phyloP scores from a whole-genome alignment of 1,140 invertebrate genomes.

The Centruroides sculpturatus region DNA sequence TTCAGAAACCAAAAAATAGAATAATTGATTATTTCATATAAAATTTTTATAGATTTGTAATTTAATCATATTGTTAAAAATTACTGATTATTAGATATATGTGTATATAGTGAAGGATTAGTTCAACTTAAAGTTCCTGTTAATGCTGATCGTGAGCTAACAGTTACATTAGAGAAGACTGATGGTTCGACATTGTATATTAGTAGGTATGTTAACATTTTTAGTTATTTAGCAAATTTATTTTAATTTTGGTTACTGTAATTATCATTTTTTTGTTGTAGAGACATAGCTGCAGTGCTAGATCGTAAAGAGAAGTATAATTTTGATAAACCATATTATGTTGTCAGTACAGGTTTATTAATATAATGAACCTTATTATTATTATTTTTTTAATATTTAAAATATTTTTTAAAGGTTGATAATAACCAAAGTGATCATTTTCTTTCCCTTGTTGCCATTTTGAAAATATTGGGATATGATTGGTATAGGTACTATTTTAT shows the following conservation, averaged over 20 bases:
- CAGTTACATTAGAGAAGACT: slow-evolving; percentile 64
- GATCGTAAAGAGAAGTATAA: slow-evolving; percentile 50
- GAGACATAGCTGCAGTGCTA: slow-evolving; percentile 77
- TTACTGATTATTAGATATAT: too few relatives aligned
- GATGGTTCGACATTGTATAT: slow-evolving; percentile 83
- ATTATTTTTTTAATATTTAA: background rate
- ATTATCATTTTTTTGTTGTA: slow-evolving; percentile 18
- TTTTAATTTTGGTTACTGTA: background rate
- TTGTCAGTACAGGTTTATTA: slow-evolving; percentile 27
- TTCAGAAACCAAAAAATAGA: too few relatives aligned
- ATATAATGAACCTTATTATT: background rate
- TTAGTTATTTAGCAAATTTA: too few relatives aligned
- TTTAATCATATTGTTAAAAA: too few relatives aligned
- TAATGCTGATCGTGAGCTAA: slow-evolving; percentile 32
- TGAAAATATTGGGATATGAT: slow-evolving; percentile 40
- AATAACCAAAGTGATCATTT: slow-evolving; percentile 74
- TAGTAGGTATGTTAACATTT: slow-evolving; percentile 36
- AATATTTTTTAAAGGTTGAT: slow-evolving; percentile 46
- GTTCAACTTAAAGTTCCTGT: slow-evolving; percentile 21
- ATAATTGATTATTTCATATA: too few relatives aligned
- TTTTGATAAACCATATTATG: slow-evolving; percentile 68
- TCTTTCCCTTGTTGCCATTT: slow-evolving; percentile 43
- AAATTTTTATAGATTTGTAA: too few relatives aligned
- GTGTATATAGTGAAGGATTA: background rate
- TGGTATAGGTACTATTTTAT: slow-evolving; percentile 19